Evolutionary conservation across 2,113 vertebrate species (phyloP).

Genomic region (Oreochromis tanganicae): DNA sequence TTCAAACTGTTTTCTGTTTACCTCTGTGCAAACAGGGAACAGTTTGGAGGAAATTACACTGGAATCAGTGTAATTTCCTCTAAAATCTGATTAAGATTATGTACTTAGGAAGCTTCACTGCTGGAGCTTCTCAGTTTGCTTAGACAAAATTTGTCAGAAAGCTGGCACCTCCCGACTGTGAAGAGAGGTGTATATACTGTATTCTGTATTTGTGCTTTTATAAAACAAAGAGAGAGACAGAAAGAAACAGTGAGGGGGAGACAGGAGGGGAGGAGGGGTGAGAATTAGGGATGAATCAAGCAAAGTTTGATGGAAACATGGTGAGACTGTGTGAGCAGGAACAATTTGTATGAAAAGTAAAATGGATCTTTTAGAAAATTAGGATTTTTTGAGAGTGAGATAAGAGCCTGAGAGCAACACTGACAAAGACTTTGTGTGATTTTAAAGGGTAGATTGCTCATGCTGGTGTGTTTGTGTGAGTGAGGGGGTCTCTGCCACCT

Average conservation of each 20-base stretch:
- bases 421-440: conserved; percentile 13
- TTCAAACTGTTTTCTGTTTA: not conserved
- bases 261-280: not conserved
- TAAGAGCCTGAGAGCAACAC: conserved; percentile 1
- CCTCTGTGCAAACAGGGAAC: not conserved
- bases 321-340: not conserved
- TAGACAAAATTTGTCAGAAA: not conserved
- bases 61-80: not conserved
- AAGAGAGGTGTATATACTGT: not conserved
- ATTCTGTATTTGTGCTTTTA: not conserved
- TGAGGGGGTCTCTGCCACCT: conserved; percentile 42
- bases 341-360: conserved; percentile 12
- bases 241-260: not conserved
- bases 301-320: not conserved
- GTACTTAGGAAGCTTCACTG: not conserved
- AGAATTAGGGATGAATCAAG: not conserved
- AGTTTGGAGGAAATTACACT: not conserved
- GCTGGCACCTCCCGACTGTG: not conserved
- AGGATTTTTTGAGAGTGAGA: conserved; percentile 1
- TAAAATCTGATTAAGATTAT: conserved; percentile 9
- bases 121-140: not conserved
- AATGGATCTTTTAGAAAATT: conserved; percentile 21
- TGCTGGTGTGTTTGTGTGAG: not conserved
- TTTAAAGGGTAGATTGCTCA: not conserved
- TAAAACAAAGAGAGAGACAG: not conserved